Percentiles rank a stretch among this genome's conserved stretches.
Evolutionary conservation across 2,797 vertebrate species (phyloP).

Genomic region (Telmatherina bonti): DNA sequence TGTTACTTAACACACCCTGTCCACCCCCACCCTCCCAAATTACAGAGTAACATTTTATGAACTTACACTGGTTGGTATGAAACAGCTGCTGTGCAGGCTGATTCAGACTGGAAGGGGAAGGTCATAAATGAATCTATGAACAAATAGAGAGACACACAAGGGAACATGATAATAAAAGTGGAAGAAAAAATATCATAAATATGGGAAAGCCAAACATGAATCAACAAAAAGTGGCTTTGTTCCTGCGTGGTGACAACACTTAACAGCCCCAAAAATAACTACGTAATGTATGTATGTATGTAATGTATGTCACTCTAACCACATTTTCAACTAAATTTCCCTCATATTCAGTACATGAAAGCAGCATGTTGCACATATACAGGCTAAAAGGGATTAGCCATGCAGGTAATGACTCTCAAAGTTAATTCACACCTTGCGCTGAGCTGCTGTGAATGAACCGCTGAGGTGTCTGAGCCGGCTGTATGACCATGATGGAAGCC

Average conservation of each 20-base stretch:
- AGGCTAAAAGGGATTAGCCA: constrained; percentile 11
- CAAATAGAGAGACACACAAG: background rate
- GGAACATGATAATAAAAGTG: background rate
- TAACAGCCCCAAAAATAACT: background rate
- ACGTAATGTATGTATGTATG: background rate
- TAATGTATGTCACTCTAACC: background rate
- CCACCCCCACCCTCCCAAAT: background rate
- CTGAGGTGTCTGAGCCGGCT: background rate
- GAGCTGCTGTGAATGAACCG: constrained; percentile 37
- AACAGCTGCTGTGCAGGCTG: background rate
- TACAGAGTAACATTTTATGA: background rate
- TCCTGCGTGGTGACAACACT: background rate
- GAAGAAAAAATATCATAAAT: background rate
- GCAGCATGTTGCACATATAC: constrained; percentile 47
- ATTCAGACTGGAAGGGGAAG: background rate
- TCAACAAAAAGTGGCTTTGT: background rate
- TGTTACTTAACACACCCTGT: background rate
- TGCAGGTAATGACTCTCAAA: constrained; percentile 35
- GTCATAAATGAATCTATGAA: background rate
- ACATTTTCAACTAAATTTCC: background rate
- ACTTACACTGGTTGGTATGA: background rate
- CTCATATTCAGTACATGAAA: constrained; percentile 30
- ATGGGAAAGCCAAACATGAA: background rate
- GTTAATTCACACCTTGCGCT: constrained; percentile 47
- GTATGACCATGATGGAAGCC: background rate